Evolutionary conservation across 2,113 vertebrate species (phyloP).

Genomic region (Recurvirostra avosetta): DNA sequence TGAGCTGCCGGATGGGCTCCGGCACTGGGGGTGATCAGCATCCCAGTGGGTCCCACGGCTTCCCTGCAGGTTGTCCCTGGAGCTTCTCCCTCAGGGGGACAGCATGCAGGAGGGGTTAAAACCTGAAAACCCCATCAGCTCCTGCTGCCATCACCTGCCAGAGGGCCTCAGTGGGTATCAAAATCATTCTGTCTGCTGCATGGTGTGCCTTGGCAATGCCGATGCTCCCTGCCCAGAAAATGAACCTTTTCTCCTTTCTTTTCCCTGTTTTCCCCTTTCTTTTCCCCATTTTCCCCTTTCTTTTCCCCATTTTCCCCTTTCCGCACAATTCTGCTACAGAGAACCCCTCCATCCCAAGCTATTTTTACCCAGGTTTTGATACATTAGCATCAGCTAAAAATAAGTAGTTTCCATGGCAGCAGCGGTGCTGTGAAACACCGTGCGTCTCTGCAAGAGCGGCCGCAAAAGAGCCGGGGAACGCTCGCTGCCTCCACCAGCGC

Average conservation of each 20-base stretch:
- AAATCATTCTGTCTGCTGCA: not conserved
- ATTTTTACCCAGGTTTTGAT: slow-evolving; percentile 56
- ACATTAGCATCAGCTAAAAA: slow-evolving; percentile 50
- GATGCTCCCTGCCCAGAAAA: not conserved
- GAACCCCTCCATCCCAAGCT: slow-evolving; percentile 2
- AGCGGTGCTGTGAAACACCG: not conserved
- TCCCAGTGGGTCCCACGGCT: accelerated
- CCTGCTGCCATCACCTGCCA: not conserved
- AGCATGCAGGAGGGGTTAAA: not conserved
- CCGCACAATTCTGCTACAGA: not conserved
- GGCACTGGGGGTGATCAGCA: not conserved
- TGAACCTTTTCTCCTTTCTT: not conserved
- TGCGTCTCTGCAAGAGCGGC: not conserved
- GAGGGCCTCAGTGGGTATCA: not conserved
- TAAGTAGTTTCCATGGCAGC: slow-evolving; percentile 63
- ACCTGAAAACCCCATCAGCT: not conserved
- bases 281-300: not conserved
- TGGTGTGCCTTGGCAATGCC: not conserved
- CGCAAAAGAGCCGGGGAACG: not conserved
- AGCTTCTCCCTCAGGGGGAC: not conserved
- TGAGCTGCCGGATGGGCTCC: not conserved
- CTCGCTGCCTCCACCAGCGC: not conserved
- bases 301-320: not conserved
- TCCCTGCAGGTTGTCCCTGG: not conserved
- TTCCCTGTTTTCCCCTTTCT: too few relatives aligned